phyloP scores from a whole-genome alignment of 2,888 invertebrate species.

The Teleiodes luculella region DNA sequence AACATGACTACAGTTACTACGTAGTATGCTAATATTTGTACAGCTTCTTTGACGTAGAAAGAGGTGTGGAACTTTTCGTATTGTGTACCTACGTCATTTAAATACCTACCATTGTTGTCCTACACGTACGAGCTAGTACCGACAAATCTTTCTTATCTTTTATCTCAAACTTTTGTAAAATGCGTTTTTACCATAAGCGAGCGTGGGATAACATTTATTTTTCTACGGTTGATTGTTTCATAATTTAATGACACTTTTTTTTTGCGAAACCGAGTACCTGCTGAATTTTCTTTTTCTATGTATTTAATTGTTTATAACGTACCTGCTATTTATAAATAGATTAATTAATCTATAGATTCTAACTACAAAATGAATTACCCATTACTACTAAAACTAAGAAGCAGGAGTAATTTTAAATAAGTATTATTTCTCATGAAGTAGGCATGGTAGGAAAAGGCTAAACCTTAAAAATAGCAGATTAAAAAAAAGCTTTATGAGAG shows the following conservation, averaged over 20 bases:
- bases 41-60: conserved; percentile 50
- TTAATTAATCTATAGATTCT: too few species aligned
- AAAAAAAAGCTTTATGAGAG: conserved; percentile 11
- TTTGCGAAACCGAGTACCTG: neutral
- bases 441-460: neutral
- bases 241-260: neutral
- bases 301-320: too few species aligned
- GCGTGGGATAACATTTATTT: neutral
- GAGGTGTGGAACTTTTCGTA: conserved; percentile 69
- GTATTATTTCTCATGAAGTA: neutral
- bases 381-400: too few species aligned
- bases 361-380: too few species aligned
- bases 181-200: conserved; percentile 7
- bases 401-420: too few species aligned
- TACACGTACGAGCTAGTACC: conserved; percentile 29
- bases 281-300: too few species aligned
- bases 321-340: too few species aligned
- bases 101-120: conserved; percentile 26
- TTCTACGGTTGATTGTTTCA: neutral
- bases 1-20: conserved; percentile 34
- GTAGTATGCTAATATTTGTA: conserved; percentile 59
- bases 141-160: conserved; percentile 29
- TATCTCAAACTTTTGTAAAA: conserved; percentile 13
- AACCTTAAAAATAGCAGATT: neutral
- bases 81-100: conserved; percentile 56